Evolutionary conservation across 2,113 vertebrate species (phyloP), one percentile per base, ranked within the genome.

Genomic region (Eidolon helvum): DNA sequence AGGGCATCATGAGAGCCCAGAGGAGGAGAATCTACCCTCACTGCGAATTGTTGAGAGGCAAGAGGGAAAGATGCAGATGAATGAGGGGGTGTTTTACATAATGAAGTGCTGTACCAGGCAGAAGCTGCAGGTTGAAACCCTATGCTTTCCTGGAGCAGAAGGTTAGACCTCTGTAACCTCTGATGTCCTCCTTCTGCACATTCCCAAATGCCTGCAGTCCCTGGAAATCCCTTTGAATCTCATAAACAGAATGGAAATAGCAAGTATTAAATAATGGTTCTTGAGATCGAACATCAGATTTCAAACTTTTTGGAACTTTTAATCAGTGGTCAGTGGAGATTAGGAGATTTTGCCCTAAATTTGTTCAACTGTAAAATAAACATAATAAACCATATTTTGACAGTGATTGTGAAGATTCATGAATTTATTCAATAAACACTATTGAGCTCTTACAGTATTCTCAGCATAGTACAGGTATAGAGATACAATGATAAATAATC

Each of bases 291-390:
- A 92, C 48, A 71, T 77, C 45, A 92, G 18, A 45, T 57, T 57
- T 75, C 22, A 78, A 96, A 79, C 3, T 72, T 90, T 88, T 78
- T 78, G 26, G n/a, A 57, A 83, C 45, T 78, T 96, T 72, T 72
- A 77, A 72, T 59, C 30, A 74, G 18, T 7, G 40, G 16, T 61
- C 24, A 92, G 12, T 48, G 22, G n/a, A 69, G 19, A 68, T 9
- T 63, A 53, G 91, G 61, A 74, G 9, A 80, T 78, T 90, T 90
- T 72, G 4, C 4, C 43, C 48, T 83, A 53, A 90, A 92, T 33
- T 35, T 87, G 4, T 89, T 82, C 35, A 33, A 61, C 61, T 84
- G 2, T 89, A 69, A 96, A 94, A 55, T 74, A 87, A 57, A 28
- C 30, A 65, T 53, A 91, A 93, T 66, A 72, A 61, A 43, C 61